Evolutionary conservation across 2,797 vertebrate species (phyloP), one percentile per base, ranked within the genome.

Genomic region (Lepidocolaptes lacrymiger): DNA sequence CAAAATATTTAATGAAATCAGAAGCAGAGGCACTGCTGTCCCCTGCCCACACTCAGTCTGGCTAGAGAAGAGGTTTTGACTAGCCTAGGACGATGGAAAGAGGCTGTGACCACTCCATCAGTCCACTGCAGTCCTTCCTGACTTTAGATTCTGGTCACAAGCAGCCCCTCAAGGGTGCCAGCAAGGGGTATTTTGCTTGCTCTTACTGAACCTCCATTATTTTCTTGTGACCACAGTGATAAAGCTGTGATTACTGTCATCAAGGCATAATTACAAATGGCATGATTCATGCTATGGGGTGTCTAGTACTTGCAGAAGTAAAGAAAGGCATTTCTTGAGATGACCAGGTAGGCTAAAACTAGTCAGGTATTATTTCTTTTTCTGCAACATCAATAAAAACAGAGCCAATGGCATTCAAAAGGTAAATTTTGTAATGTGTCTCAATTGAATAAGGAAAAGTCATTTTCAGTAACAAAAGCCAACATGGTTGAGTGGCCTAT

Each of bases 181-280:
- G 90, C 43, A 90, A 91, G 83, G 63, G 74, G 21, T 44, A 84
- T 88, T 92, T 89, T 68, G 56, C 91, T 91, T 89, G 89, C 62
- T 81, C 79, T 96, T 84, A 88, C 76, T 81, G 85, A 93, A 74
- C 79, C 46, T 89, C 94, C 85, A 74, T 90, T 86, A 97, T 96
- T 93, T 96, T 93, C 94, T 82, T 63, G 63, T 93, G 93, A 97
- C 90, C 92, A 96, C 90, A 85, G 94, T 88, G 90, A 87, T 95
- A 94, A 95, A 93, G 80, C 90, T 4, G 2, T 85, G 93, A 96
- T 96, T 74, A 97, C 94, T 94, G 91, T 97, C 91, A 97, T 96
- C 85, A 89, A 19, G 55, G 23, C 68, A 61, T 73, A 91, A 95
- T 88, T 94, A 96, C 91, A 90, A 91, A 76, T 88, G 51, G 75